These are phyloP conservation scores for Todus mexicanus DNA, from an alignment of 2,797 vertebrate species.

Conservation along the genomic window DNA sequence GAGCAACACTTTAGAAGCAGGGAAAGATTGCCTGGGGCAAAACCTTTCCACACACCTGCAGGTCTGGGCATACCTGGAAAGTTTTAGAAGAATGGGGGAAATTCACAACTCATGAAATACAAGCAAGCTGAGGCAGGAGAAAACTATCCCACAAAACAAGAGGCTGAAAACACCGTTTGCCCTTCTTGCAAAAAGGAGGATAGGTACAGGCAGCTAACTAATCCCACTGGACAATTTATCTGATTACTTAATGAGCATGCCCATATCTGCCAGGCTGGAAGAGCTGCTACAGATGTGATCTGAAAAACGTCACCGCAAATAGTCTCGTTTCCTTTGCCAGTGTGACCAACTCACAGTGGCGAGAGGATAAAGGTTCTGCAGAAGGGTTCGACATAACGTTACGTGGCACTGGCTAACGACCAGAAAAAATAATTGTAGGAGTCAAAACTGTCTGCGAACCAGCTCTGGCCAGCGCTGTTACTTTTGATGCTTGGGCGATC, in stretches of 20 bases:
- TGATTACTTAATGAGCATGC: conserved; percentile 10
- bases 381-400: not conserved
- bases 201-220: not conserved
- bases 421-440: not conserved
- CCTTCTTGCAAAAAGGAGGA: not conserved
- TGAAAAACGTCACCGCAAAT: not conserved
- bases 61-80: not conserved
- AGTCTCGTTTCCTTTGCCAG: not conserved
- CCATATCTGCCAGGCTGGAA: not conserved
- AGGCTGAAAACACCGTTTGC: not conserved
- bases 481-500: not conserved
- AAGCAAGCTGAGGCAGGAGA: not conserved
- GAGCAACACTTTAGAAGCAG: not conserved
- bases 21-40: not conserved
- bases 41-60: not conserved
- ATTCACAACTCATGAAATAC: not conserved
- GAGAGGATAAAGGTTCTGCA: not conserved
- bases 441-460: not conserved
- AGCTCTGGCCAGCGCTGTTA: not conserved
- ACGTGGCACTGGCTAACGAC: not conserved
- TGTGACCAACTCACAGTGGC: not conserved
- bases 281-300: not conserved
- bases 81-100: not conserved
- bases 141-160: not conserved
- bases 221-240: not conserved